Percentiles rank a stretch among this genome's conserved stretches.
Evolutionary conservation across 2,888 invertebrate species (phyloP).

Genomic region (Pterostichus niger): DNA sequence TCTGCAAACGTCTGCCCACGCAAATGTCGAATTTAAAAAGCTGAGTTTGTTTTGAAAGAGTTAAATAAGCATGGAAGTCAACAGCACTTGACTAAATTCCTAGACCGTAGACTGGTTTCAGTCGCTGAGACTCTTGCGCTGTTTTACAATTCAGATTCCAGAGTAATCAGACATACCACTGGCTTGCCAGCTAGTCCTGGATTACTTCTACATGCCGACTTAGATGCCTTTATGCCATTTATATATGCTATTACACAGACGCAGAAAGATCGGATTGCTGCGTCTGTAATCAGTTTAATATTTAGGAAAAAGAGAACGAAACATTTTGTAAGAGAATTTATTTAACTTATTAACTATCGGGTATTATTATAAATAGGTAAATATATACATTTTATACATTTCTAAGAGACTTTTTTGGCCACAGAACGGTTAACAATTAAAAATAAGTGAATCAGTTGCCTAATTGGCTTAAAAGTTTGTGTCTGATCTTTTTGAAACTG

Average conservation of each 20-base stretch:
- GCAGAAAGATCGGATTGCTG: slow-evolving; percentile 3
- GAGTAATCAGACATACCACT: slow-evolving; percentile 25
- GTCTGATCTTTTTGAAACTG: too few relatives aligned
- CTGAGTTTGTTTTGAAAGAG: slow-evolving; percentile 10
- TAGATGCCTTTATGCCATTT: background rate
- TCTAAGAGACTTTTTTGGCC: too few relatives aligned
- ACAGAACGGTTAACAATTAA: too few relatives aligned
- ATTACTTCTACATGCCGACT: slow-evolving; percentile 26
- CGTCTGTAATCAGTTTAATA: background rate
- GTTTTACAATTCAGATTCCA: slow-evolving; percentile 9
- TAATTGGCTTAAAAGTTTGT: too few relatives aligned
- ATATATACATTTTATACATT: too few relatives aligned
- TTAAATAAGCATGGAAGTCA: slow-evolving; percentile 11
- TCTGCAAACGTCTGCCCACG: background rate
- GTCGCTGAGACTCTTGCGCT: background rate
- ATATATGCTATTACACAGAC: slow-evolving; percentile 5
- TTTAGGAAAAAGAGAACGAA: background rate
- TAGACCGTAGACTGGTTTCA: background rate
- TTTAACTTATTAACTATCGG: too few relatives aligned
- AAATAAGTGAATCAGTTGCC: too few relatives aligned
- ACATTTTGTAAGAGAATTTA: background rate
- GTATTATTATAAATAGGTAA: too few relatives aligned
- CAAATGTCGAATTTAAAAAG: background rate
- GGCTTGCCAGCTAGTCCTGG: background rate
- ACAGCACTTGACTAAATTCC: slow-evolving; percentile 19